Evolutionary conservation across 2,888 invertebrate genomes (phyloP), one percentile per base, ranked within the genome.

Genomic region (Agriotes lineatus): DNA sequence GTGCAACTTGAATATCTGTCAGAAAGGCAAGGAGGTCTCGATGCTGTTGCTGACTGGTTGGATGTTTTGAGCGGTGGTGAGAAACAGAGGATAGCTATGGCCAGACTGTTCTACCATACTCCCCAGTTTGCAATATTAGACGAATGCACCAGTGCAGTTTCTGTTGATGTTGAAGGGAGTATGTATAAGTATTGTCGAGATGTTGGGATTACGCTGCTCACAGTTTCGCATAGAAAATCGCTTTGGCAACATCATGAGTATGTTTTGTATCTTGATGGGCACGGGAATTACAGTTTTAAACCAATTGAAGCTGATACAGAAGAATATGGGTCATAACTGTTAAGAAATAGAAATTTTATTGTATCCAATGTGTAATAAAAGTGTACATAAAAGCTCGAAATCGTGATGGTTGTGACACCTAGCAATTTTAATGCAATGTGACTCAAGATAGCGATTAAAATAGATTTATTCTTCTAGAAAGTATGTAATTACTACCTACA

Each of bases 51-150:
- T 78, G 99, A 99, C 86, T 99, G 99, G 99, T 94, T 98, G 90
- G 99, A 99, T 83, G 96, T 99, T 0, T 86, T 99, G 4, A 96
- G 96, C 30, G 99, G 99, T 0, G 99, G 99, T 12, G 99, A 99
- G 86, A 99, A 99, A 81, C 99, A 99, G 85, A 87, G 99, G 80
- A 92, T 99, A 77, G 99, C 99, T 88, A 99, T 99, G 98, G 96
- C 98, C 10, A 89, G 98, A 10, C 86, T 99, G 72, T 97, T 99
- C 86, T 99, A 99, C 86, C 97, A 99, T 85, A 91, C 91, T 81
- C 99, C 99, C 0, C 97, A 98, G 86, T 99, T 99, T 86, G 99
- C 99, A 9, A 99, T 99, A 78, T 86, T 99, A 76, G 99, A 99
- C 81, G 99, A 99, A 84, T 99, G 99, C 82, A 99, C 99, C 0